These are phyloP conservation scores for Ischnura elegans DNA, from an alignment of 2,888 invertebrate species.

Conservation along the genomic window DNA sequence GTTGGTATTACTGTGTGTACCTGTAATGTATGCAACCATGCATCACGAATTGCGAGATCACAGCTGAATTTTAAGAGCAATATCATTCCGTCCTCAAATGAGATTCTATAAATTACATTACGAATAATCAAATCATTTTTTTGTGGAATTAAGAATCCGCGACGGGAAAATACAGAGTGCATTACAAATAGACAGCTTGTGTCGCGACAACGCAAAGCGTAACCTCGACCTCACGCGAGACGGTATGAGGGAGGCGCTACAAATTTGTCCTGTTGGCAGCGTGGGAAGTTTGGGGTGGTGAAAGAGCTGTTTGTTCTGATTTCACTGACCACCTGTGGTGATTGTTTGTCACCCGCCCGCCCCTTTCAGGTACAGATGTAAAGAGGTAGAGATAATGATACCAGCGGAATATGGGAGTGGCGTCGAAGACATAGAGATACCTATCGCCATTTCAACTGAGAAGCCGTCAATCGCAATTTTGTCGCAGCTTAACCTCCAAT, in stretches of 20 bases:
- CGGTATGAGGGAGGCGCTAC: not conserved
- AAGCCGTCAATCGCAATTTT: not conserved
- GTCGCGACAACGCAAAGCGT: not conserved
- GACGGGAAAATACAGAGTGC: too few species aligned
- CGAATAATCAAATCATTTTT: not conserved
- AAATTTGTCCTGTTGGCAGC: not conserved
- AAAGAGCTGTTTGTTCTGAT: not conserved
- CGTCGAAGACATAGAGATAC: not conserved
- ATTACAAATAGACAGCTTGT: not conserved
- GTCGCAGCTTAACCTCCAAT: not conserved
- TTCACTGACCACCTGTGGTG: not conserved
- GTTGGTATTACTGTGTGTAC: too few species aligned
- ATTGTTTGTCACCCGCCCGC: not conserved
- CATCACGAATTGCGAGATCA: not conserved
- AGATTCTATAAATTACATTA: not conserved
- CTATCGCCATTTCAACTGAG: not conserved
- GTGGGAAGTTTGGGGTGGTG: not conserved
- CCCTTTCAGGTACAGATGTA: not conserved
- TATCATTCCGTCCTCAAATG: not conserved
- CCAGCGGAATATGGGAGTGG: not conserved
- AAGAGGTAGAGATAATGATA: constrained; percentile 10
- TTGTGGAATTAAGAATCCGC: not conserved
- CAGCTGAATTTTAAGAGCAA: not conserved
- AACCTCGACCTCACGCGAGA: too few species aligned
- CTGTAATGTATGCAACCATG: too few species aligned